A percentile compares a stretch with the other conserved stretches of the same genome.
phyloP scores from a whole-genome alignment of 2,113 vertebrate genomes.

The Argyrosomus japonicus region DNA sequence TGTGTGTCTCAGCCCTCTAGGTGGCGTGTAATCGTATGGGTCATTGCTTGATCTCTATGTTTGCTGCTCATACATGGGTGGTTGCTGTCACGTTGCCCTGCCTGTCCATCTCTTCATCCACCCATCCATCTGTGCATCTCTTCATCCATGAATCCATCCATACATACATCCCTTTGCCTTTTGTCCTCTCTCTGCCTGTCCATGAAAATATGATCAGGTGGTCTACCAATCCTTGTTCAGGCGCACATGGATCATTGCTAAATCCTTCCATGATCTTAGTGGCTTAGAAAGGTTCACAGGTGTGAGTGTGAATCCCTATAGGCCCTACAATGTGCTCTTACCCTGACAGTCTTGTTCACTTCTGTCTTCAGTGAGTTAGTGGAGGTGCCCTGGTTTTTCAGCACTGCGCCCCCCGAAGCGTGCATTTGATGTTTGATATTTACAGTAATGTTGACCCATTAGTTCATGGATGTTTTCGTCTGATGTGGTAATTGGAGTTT shows the following conservation, averaged over 20 bases:
- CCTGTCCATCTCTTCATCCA: background rate
- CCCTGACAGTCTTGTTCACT: background rate
- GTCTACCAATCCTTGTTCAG: constrained; percentile 6
- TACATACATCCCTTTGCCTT: background rate
- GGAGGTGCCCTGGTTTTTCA: constrained; percentile 34
- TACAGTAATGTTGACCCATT: constrained; percentile 1
- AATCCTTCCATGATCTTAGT: constrained; percentile 44
- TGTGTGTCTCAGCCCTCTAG: constrained; percentile 22
- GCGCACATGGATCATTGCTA: constrained; percentile 1
- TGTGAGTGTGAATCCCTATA: background rate
- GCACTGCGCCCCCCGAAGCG: background rate
- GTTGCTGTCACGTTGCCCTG: constrained; percentile 3
- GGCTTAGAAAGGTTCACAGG: constrained; percentile 34
- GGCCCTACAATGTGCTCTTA: background rate
- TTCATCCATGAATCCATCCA: background rate
- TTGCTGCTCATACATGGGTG: background rate
- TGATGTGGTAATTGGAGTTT: constrained; percentile 31
- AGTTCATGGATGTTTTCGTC: constrained; percentile 11
- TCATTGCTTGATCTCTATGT: constrained; percentile 11
- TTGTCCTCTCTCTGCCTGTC: background rate
- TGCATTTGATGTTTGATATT: constrained; percentile 35
- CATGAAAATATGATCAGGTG: background rate
- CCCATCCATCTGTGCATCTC: background rate
- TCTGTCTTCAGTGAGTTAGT: constrained; percentile 12
- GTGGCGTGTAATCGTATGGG: constrained; percentile 19